These are phyloP conservation scores for Ichneumoninae sp. DNA, from an alignment of 2,888 invertebrate genomes.

Conservation along the genomic window DNA sequence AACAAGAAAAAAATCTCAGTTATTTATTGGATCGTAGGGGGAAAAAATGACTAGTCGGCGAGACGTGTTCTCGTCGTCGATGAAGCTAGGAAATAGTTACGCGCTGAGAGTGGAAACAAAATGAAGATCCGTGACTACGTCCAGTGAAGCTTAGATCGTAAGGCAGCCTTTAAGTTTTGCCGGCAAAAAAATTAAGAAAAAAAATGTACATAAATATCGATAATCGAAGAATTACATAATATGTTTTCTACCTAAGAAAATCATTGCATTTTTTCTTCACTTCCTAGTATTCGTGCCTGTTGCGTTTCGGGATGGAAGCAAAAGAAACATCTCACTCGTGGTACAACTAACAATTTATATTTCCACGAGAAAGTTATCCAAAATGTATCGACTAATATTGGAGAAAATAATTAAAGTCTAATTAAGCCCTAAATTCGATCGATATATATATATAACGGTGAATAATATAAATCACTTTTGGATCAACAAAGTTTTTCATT, in stretches of 20 bases:
- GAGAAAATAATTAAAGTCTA: conserved; percentile 30
- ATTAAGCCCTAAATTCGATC: conserved; percentile 35
- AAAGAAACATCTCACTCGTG: background rate
- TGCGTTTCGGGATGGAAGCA: background rate
- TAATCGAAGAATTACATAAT: conserved; percentile 63
- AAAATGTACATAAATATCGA: conserved; percentile 66
- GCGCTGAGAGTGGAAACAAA: background rate
- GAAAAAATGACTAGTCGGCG: background rate
- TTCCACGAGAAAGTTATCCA: background rate
- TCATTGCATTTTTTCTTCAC: conserved; percentile 7
- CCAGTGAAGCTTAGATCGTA: conserved; percentile 56
- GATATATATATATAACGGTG: conserved; percentile 10
- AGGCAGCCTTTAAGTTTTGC: conserved; percentile 56
- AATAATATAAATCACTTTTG: conserved; percentile 30
- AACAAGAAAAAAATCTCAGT: background rate
- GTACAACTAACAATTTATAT: conserved; percentile 28
- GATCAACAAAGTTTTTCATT: conserved; percentile 36
- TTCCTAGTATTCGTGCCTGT: too few species aligned
- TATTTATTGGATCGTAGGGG: background rate
- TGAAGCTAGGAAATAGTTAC: background rate
- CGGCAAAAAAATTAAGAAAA: conserved; percentile 38
- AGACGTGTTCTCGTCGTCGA: background rate
- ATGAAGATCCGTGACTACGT: conserved; percentile 51
- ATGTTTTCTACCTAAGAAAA: conserved; percentile 65
- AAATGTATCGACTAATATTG: conserved; percentile 2